A percentile compares a stretch with the other conserved stretches of the same genome.
These are phyloP conservation scores for Bugulina stolonifera DNA, from an alignment of 2,888 invertebrate genomes.

Conservation along the genomic window DNA sequence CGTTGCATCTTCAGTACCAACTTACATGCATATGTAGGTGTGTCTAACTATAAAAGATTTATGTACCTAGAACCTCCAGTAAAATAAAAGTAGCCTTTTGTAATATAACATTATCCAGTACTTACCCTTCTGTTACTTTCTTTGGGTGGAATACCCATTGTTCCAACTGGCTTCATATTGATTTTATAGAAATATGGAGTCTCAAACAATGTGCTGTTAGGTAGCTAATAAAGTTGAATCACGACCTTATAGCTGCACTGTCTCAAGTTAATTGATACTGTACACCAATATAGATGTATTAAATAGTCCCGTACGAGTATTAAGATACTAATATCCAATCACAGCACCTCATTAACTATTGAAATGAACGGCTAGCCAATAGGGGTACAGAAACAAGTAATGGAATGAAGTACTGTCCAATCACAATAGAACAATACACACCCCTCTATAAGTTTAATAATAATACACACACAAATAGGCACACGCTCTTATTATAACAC, in stretches of 20 bases:
- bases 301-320: background rate
- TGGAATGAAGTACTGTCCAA: background rate
- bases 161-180: conserved; percentile 15
- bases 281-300: background rate
- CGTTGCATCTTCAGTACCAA: background rate
- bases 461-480: background rate
- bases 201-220: no score
- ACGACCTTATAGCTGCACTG: no score
- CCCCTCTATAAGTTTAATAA: background rate
- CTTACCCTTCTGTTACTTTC: conserved; percentile 24
- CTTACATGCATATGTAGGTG: background rate
- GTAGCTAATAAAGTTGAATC: no score
- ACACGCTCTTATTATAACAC: background rate
- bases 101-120: background rate
- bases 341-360: background rate
- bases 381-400: background rate
- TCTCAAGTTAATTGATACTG: no score
- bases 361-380: background rate
- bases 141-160: conserved; percentile 6
- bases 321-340: background rate
- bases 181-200: no score
- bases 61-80: no score
- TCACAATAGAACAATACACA: no score
- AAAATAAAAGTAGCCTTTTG: background rate
- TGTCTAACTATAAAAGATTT: no score